Percentiles rank a stretch among this genome's conserved stretches.
phyloP scores from a whole-genome alignment of 2,113 vertebrate genomes.

The Camelus bactrianus region DNA sequence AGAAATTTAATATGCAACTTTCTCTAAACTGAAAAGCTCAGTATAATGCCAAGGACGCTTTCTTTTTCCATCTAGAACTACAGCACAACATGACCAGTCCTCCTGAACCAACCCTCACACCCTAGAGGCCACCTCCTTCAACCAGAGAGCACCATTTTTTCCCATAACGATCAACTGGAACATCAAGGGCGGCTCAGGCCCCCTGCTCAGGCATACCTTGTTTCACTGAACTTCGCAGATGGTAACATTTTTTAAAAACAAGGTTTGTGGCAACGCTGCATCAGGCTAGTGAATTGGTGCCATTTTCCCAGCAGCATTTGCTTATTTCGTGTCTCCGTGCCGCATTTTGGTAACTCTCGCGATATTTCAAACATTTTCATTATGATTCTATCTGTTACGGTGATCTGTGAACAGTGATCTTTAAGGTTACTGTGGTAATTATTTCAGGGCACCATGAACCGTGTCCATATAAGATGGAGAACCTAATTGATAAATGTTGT shows the following conservation, averaged over 20 bases:
- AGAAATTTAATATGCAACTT: not conserved
- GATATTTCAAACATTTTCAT: not conserved
- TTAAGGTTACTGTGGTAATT: not conserved
- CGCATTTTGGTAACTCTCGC: not conserved
- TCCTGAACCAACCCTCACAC: not conserved
- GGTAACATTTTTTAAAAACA: not conserved
- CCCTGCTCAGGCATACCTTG: not conserved
- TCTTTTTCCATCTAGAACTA: not conserved
- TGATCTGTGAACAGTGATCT: not conserved
- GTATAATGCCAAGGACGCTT: not conserved
- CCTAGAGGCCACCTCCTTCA: not conserved
- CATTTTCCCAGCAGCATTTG: not conserved
- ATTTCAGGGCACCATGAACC: not conserved
- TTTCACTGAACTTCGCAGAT: not conserved
- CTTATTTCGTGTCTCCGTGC: not conserved
- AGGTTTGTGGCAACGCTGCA: not conserved
- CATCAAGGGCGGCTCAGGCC: not conserved
- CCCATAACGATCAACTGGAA: no score
- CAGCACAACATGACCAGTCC: not conserved
- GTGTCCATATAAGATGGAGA: not conserved
- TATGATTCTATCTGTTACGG: not conserved
- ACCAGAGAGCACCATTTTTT: no score
- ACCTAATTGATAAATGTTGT: not conserved
- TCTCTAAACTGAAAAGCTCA: not conserved
- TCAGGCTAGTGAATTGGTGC: not conserved